Evolutionary conservation across 2,113 vertebrate genomes (phyloP), one percentile per base, ranked within the genome.

Genomic region (Ranitomeya imitator): DNA sequence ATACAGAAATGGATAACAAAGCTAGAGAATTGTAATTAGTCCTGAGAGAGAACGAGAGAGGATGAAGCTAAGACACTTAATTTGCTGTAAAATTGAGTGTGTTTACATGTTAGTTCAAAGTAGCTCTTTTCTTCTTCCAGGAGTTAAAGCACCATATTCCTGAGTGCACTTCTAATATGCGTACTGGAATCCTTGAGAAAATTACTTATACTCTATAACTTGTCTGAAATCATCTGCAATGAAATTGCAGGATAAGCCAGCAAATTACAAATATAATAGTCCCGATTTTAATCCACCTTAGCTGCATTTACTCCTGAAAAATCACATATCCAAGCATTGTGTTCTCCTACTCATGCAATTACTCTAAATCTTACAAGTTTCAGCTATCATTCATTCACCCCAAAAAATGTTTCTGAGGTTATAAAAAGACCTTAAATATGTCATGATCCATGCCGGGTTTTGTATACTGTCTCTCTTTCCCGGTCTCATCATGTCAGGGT

Each of bases 361-460:
- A 86, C 26, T 10, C 14, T 76, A 65, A 65, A 79, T 78, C 59
- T 79, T 86, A 12, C 85, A 86, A 65, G 37, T 18, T 78, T 60
- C 61, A 54, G 65, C 85, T 59, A 65, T 86, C 74, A 78, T 26
- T 31, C 74, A 65, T 45, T 45, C 26, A 65, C 19, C 85, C 76
- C 67, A 79, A 79, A 79, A 86, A 51, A 74, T 57, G 21, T 78
- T 60, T 77, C 61, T 86, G 85, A 79, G 59, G 73, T 86, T 86
- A 86, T 86, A 37, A 37, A 37, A 37, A 37, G 37, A 37, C 37
- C 37, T 37, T 2, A 37, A 37, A 37, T 37, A 31, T 31, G 26
- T 31, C 26, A 31, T 31, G 26, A 31, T 31, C 26, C 26, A 31
- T 1, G 26, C 26, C 26, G 26, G 26, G 26, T 31, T 31, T 31